Evolutionary conservation across 2,797 vertebrate genomes (phyloP).

Genomic region (Manis pentadactyla): DNA sequence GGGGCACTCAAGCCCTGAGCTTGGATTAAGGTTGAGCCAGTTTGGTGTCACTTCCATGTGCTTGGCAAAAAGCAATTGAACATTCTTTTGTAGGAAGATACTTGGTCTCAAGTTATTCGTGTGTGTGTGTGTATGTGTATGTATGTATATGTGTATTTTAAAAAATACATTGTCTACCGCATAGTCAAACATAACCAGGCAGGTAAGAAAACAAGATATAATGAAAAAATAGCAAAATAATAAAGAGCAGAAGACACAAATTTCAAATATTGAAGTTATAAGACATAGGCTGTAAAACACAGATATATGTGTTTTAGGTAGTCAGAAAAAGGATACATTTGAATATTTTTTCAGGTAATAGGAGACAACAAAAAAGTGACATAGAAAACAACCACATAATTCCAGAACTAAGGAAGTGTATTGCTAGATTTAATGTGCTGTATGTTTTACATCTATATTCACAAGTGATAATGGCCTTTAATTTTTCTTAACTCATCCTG

Average conservation of each 20-base stretch:
- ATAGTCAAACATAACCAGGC: background rate
- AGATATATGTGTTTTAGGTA: background rate
- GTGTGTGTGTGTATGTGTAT: background rate
- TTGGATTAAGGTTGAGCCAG: background rate
- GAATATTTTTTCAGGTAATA: background rate
- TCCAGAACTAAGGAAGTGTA: background rate
- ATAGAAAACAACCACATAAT: background rate
- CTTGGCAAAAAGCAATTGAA: background rate
- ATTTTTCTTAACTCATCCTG: background rate
- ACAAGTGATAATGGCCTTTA: background rate
- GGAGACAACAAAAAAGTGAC: background rate
- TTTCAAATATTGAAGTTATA: background rate
- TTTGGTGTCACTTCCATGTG: background rate
- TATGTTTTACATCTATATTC: background rate
- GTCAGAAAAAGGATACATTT: background rate
- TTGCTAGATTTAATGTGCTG: background rate
- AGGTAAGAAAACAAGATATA: background rate
- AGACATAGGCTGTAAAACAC: background rate
- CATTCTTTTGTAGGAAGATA: background rate
- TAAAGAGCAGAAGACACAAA: background rate
- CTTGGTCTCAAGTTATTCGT: background rate
- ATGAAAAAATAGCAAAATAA: conserved; percentile 15
- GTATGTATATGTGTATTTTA: background rate
- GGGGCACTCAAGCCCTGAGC: background rate
- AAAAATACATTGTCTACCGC: background rate